A percentile compares a stretch with the other conserved stretches of the same genome.
phyloP scores from a whole-genome alignment of 2,888 invertebrate species.

The Heliothis peltigera region DNA sequence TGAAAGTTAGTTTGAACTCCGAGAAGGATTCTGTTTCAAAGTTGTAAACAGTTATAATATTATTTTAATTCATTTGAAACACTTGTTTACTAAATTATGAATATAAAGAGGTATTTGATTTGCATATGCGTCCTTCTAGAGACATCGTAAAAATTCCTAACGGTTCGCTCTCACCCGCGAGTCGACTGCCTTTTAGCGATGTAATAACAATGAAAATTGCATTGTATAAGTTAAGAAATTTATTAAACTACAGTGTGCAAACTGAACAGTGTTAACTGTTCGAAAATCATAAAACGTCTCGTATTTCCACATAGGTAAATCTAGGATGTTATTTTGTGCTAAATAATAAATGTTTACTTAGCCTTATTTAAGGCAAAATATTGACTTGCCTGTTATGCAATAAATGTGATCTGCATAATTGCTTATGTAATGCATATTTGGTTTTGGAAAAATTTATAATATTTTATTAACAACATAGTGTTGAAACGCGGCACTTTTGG shows the following conservation, averaged over 20 bases:
- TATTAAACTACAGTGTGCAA: background rate
- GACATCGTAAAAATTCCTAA: conserved; percentile 52
- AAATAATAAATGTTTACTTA: too few relatives aligned
- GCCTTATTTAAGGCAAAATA: conserved; percentile 1
- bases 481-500: conserved; percentile 18
- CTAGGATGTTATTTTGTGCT: too few relatives aligned
- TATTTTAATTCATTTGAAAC: conserved; percentile 15
- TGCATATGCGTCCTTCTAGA: conserved; percentile 44
- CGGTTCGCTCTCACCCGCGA: conserved; percentile 39
- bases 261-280: too few relatives aligned
- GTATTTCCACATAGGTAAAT: too few relatives aligned
- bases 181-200: conserved; percentile 14
- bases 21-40: background rate
- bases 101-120: conserved; percentile 42
- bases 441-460: conserved; percentile 12
- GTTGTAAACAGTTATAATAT: conserved; percentile 5
- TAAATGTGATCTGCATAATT: conserved; percentile 16
- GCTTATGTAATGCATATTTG: conserved; percentile 24
- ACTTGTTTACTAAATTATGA: conserved; percentile 23
- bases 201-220: conserved; percentile 16
- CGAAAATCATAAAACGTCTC: too few relatives aligned
- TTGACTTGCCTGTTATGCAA: conserved; percentile 26
- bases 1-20: background rate
- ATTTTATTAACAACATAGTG: conserved; percentile 26
- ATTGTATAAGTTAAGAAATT: conserved; percentile 10